Evolutionary conservation across 2,113 vertebrate genomes (phyloP), one percentile per base, ranked within the genome.

Genomic region (Machaerirhynchus nigripectus): DNA sequence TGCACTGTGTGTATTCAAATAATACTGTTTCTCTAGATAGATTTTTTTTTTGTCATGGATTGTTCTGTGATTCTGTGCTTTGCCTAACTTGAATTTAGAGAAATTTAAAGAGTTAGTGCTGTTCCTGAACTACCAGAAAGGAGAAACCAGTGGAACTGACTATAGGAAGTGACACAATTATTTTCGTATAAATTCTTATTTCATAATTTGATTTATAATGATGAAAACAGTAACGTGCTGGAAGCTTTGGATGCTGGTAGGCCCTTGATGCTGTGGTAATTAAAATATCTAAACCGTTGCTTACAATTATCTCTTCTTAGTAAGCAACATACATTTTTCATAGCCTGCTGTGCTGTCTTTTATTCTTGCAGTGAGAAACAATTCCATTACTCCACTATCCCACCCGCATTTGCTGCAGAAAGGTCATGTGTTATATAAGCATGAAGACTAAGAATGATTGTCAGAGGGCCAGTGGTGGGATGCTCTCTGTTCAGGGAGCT

Each of bases 351-450:
- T 91, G 84, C 87, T 87, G 57, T 47, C 74, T 85, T 77, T 89
- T 93, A 56, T 96, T 94, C 76, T 73, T 92, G 60, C 73, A 83
- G 84, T 80, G 76, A 84, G 89, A 88, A 75, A 89, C 85, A 59
- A 24, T 71, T 96, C 91, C 85, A 69, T 59, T 68, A 63, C 92
- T 79, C 87, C 11, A 6, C 65, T 35, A 31, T 86, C 95, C 84
- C 71, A 77, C 73, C 95, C 79, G 7, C 19, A 18, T 67, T 64
- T 85, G 60, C 78, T 81, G 84, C 1, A 1, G 89, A 80, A 93
- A 85, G 91, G 85, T 91, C 85, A 84, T 77, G 79, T 90, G 71
- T 96, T 96, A 86, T 37, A 74, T 86, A 89, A 94, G 96, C 75
- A 95, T 0, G 33, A 59, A 53, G 50, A 85, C 80, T 75, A 82